Base-by-base conservation (phyloP, 2,113 vertebrate species). In the Argyrosomus japonicus region DNA sequence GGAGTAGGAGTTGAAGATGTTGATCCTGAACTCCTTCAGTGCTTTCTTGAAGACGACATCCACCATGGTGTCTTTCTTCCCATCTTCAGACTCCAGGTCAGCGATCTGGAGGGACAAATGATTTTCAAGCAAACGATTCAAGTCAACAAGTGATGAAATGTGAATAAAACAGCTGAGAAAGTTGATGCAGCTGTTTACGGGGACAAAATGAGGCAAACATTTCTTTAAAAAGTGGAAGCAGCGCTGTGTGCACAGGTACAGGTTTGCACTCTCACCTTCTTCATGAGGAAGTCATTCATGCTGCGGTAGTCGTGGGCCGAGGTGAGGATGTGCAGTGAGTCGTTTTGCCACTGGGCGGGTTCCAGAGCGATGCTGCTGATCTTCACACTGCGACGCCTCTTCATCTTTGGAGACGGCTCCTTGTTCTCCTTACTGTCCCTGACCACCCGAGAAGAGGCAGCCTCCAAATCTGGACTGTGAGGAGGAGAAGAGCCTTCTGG, bases 241-340 rank as follows among this genome's bases (percentile, higher is more conserved):
- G 45, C 45, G 13, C 6, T 2, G 13, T 15, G 32, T 19, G 8
- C 7, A 17, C 10, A n/a, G 9, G 17, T 3, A 0, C 25, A 0
- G 3, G 40, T 27, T 18, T 11, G 15, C 25, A 13, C 53, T 58
- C 4, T 17, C 89, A 98, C 98, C 97, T 99, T 99, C 92, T 97
- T 99, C 94, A 97, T 95, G 78, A 99, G 97, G 89, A 99, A 99
- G 90, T 99, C 98, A 81, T 99, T 97, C 98, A 99, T 99, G 93
- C 95, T 97, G 92, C 96, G 97, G 93, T 99, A 95, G 94, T 99
- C 98, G 0, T 88, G 94, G 36, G 96, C 92, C 0, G 97, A 97
- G 73, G 95, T 95, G 84, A 99, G 97, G 89, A 99, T 98, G 93
- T 97, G 97, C 85, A 98, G 92, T 0, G 95, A 94, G 43, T 99